Base-by-base conservation (phyloP, 2,888 invertebrate species). In the Drosophila yooni region DNA sequence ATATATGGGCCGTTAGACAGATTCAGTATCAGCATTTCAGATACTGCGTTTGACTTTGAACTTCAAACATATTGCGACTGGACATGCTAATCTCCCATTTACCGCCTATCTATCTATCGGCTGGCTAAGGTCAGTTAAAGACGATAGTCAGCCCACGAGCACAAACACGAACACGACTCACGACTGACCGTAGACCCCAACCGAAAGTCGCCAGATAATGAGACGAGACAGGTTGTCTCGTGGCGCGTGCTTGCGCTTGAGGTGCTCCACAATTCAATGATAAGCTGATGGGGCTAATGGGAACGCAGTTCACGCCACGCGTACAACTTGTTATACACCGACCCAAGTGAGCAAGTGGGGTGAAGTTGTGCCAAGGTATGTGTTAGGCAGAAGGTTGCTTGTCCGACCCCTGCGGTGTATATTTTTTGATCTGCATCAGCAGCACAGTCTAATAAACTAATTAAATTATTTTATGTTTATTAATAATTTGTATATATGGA, bases 41-140 rank as follows among this genome's bases (percentile, higher is more conserved):
- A 51, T 21, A 21, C 50, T 29, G 43, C 25, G 40, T 31, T 61
- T 66, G 87, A 86, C 87, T 88, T 87, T 88, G 87, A 88, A 90
- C 87, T 88, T 90, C 82, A 88, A 64, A 36, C 53, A 50, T 25
- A 65, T 58, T 56, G 52, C 34, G 43, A 38, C 51, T 40, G 15
- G 38, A 21, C 7, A 52, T 27, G 50, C 66, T 56, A 40, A 64
- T 79, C 58, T 62, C 40, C 54, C 38, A 27, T 58, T 54, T 10
- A 51, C 46, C 36, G 15, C 36, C 71, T 38, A 27, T 60, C 57
- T 11, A 54, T 53, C 57, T 11, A 54, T 53, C 61, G 54, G 48
- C 53, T 34, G 48, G 18, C 60, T 61, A 60, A 74, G 70, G 70
- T 66, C 75, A 70, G 34, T 40, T 21, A 33, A 50, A 48, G 46